Evolutionary conservation across 2,888 invertebrate genomes (phyloP), one percentile per base, ranked within the genome.

Genomic region (Polymixis flavicincta): DNA sequence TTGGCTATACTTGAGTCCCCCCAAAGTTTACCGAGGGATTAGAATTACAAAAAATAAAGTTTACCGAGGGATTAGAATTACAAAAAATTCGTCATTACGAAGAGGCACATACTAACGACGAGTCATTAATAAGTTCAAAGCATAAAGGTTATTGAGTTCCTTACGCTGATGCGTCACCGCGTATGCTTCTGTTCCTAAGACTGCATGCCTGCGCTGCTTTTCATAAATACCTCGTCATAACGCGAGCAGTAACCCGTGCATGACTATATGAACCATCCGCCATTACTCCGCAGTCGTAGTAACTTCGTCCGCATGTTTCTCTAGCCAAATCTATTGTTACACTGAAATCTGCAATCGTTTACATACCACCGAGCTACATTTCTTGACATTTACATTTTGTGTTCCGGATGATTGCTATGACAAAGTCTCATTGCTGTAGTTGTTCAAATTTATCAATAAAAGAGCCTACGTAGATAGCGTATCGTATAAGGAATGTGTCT

Each of bases 281-380:
- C 74, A 75, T 81, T 73, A 73, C 71, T 72, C 71, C 57, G 57
- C 75, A 67, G 63, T 52, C 74, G 50, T 74, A 59, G 77, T 83
- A 32, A 57, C 78, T 65, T 64, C 87, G 90, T 90, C 91, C 90
- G 90, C 89, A 74, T 89, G 79, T 78, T 83, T 80, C 86, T 77
- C 75, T 82, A 85, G 89, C 90, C 90, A 89, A 88, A 84, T 91
- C 90, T 91, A 91, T 92, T 91, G 89, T 90, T 90, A 87, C 82
- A 77, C 78, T 79, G 57, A 78, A 67, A 85, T 81, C 77, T 80
- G 66, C 75, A 66, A 74, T 80, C 60, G 54, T 87, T 85, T 87
- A 74, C 77, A 76, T 74, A 67, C 55, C 77, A 71, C 68, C 59
- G 64, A 76, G 78, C 67, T 76, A 64, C 67, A 52, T 67, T 69